A percentile compares a stretch with the other conserved stretches of the same genome.
Evolutionary conservation across 2,797 vertebrate species (phyloP).

Genomic region (Synanceia verrucosa): DNA sequence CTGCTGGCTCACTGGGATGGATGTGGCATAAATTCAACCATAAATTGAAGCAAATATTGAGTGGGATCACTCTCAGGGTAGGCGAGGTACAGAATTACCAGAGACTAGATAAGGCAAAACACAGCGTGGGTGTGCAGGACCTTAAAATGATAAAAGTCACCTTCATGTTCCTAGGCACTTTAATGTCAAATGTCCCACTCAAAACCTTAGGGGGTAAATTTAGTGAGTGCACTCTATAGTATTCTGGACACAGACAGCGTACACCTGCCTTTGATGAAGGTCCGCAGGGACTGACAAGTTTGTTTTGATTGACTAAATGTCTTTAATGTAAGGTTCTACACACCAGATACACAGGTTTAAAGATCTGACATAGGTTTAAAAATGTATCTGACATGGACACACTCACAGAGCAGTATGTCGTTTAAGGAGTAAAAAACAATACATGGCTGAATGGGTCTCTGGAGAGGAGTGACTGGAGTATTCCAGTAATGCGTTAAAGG

Average conservation of each 20-base stretch:
- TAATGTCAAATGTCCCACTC: no score
- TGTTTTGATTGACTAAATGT: not conserved
- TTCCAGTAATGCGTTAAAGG: slow-evolving; percentile 55
- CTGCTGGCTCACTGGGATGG: no score
- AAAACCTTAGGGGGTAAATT: no score
- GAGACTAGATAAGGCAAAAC: not conserved
- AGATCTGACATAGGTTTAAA: no score
- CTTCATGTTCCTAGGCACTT: no score
- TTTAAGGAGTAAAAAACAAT: not conserved
- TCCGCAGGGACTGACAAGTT: no score
- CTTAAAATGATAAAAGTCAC: not conserved
- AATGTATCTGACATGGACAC: not conserved
- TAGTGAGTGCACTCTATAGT: no score
- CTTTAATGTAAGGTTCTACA: not conserved
- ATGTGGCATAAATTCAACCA: no score
- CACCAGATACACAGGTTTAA: no score
- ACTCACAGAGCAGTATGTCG: not conserved
- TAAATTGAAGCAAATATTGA: no score
- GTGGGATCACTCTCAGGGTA: no score
- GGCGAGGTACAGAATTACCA: not conserved
- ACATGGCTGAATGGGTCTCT: slow-evolving; percentile 20
- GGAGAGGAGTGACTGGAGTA: slow-evolving; percentile 11
- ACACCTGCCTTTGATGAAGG: not conserved
- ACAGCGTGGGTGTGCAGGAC: not conserved
- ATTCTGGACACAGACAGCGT: not conserved